Conservation (phyloP, 1,140 invertebrate species). For the Gryllus bimaculatus region DNA sequence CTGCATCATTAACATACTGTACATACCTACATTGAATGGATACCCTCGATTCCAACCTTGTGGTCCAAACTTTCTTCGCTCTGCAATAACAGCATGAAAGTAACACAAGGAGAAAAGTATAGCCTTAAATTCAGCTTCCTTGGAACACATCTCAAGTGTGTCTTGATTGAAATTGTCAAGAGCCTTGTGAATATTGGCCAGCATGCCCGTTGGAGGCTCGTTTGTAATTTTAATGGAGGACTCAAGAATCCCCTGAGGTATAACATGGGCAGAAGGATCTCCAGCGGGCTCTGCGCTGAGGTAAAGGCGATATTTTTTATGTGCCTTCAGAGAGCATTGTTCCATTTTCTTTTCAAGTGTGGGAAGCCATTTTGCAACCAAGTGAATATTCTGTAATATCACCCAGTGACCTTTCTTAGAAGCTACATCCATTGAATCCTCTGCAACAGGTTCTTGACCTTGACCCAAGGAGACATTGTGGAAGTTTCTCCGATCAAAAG, state of each 20-base stretch:
- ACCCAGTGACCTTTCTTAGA: slow-evolving; percentile 83
- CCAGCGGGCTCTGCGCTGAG: slow-evolving; percentile 59
- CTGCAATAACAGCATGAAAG: slow-evolving; percentile 90
- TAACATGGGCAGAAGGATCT: slow-evolving; percentile 49
- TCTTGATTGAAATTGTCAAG: slow-evolving; percentile 90
- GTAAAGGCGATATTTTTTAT: slow-evolving; percentile 61
- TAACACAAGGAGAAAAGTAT: slow-evolving; percentile 89
- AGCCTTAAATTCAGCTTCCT: slow-evolving; percentile 89
- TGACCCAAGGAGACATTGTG: slow-evolving; percentile 91
- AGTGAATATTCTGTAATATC: slow-evolving; percentile 83
- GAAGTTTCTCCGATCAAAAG: slow-evolving; percentile 70
- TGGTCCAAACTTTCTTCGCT: slow-evolving; percentile 85
- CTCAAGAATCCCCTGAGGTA: slow-evolving; percentile 80
- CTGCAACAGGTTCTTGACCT: slow-evolving; percentile 81
- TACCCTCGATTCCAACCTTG: slow-evolving; percentile 87
- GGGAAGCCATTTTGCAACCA: slow-evolving; percentile 81
- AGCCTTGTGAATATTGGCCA: slow-evolving; percentile 87
- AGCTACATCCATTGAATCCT: slow-evolving; percentile 71
- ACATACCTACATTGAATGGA: slow-evolving; percentile 43
- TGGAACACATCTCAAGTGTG: slow-evolving; percentile 83
- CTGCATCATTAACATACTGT: neutral
- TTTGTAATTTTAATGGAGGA: slow-evolving; percentile 94
- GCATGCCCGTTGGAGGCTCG: slow-evolving; percentile 90
- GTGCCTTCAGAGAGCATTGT: slow-evolving; percentile 54
- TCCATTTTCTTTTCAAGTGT: slow-evolving; percentile 88